Base-by-base conservation (phyloP, 2,888 invertebrate genomes). In the Epirrita christyi region DNA sequence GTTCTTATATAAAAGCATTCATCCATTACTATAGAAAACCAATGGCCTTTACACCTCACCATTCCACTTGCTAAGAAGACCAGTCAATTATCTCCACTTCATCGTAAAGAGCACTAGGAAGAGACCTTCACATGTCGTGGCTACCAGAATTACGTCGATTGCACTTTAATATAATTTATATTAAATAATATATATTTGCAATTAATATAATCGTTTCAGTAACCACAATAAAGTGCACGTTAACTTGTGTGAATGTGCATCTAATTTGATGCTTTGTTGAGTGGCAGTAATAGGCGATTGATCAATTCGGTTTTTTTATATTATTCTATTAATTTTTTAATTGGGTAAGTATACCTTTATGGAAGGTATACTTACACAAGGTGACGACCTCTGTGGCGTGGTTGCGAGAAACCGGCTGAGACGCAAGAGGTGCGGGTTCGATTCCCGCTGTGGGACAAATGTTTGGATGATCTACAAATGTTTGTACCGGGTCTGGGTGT, bases 101-200 rank as follows among this genome's bases (percentile, higher is more conserved):
- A 32, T n/a, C 38, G 43, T 43, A 38, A 48, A 55, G 48, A 44
- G 38, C n/a, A 47, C 38, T 14, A 49, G 44, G 55, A 55, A 55
- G 27, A 15, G 45, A 41, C 55, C 55, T 46, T 56, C 49, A 49
- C n/a, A 27, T 45, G 49, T 40, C 55, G 38, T 53, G 15, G 38
- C 49, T 55, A 34, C 49, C 41, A 40, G 55, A 55, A 38, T 48
- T 47, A 47, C 54, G 28, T 29, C 47, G 29, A 46, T 41, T 54
- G 42, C 42, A 15, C n/a, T 48, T 29, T 45, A 44, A 15, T 37
- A 9, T 29, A 14, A 37, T 44, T 21, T 21, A 13, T 36, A 15
- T 40, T 50, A 42, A 47, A 53, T 36, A 46, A 38, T 40, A 50
- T 21, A 27, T 11, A 9, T 10, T 9, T 32, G 10, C 13, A 42